phyloP scores from a whole-genome alignment of 2,113 vertebrate species.

The Ibidorhyncha struthersii region DNA sequence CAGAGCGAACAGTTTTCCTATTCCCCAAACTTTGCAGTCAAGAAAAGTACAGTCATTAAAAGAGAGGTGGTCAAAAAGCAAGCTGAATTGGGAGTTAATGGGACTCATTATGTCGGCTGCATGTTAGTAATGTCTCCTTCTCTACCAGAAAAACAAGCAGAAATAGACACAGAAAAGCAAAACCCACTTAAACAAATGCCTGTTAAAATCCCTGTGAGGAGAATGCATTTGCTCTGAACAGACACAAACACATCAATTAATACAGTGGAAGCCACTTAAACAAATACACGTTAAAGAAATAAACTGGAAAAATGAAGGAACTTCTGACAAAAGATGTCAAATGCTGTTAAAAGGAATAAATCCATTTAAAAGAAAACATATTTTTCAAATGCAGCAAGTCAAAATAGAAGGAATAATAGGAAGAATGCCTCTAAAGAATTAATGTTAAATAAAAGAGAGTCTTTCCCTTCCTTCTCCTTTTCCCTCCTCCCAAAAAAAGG shows the following conservation, averaged over 20 bases:
- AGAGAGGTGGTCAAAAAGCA: constrained; percentile 69
- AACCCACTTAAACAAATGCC: constrained; percentile 72
- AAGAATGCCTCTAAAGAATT: constrained; percentile 54
- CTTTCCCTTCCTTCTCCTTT: not conserved
- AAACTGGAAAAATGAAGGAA: constrained; percentile 60
- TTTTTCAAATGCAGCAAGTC: constrained; percentile 57
- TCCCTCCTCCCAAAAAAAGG: not conserved
- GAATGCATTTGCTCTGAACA: constrained; percentile 64
- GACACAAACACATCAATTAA: constrained; percentile 79
- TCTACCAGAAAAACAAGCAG: constrained; percentile 63
- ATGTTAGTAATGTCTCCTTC: constrained; percentile 61
- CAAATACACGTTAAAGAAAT: constrained; percentile 75
- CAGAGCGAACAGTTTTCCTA: constrained; percentile 60
- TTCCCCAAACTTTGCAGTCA: constrained; percentile 66
- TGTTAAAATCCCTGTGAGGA: constrained; percentile 64
- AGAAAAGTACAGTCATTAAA: constrained; percentile 69
- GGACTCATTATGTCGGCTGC: constrained; percentile 69
- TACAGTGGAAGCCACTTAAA: constrained; percentile 79
- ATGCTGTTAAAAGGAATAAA: constrained; percentile 47
- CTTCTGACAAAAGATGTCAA: constrained; percentile 64
- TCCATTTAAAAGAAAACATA: constrained; percentile 50
- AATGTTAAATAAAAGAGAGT: constrained; percentile 6
- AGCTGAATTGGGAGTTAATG: constrained; percentile 73
- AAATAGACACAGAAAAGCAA: constrained; percentile 69
- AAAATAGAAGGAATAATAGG: constrained; percentile 62